Evolutionary conservation across 2,113 vertebrate genomes (phyloP).

Genomic region (Gallinago media): DNA sequence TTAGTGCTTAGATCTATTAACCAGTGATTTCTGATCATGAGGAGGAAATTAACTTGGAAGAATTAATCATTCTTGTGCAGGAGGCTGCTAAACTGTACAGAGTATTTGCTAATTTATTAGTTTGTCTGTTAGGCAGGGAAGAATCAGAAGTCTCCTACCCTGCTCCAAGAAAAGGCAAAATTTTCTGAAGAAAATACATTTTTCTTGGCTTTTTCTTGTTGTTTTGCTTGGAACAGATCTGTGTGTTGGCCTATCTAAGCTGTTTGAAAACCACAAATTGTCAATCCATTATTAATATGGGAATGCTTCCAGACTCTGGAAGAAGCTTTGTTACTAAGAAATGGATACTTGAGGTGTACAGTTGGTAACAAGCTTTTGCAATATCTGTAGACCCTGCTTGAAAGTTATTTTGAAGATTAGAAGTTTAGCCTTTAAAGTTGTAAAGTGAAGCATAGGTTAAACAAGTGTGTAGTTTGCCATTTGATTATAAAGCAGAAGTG

Average conservation of each 20-base stretch:
- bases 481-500: slow-evolving; percentile 66
- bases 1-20: background rate
- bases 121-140: background rate
- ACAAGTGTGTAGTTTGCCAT: slow-evolving; percentile 2
- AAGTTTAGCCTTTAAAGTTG: background rate
- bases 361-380: background rate
- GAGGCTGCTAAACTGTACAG: background rate
- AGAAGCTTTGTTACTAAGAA: background rate
- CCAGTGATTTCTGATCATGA: background rate
- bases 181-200: background rate
- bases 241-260: fast-evolving
- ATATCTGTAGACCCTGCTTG: background rate
- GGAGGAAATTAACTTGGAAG: background rate
- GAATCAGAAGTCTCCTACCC: background rate
- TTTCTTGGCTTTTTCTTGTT: background rate
- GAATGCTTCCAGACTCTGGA: background rate
- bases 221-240: background rate
- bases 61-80: background rate
- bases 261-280: background rate
- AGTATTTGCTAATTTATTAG: background rate
- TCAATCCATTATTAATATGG: background rate
- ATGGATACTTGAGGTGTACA: background rate
- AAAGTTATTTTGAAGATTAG: background rate
- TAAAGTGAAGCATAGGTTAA: slow-evolving; percentile 23
- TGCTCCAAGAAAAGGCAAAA: background rate